These are phyloP conservation scores for Athetis lepigone DNA, from an alignment of 2,888 invertebrate species.

Conservation along the genomic window DNA sequence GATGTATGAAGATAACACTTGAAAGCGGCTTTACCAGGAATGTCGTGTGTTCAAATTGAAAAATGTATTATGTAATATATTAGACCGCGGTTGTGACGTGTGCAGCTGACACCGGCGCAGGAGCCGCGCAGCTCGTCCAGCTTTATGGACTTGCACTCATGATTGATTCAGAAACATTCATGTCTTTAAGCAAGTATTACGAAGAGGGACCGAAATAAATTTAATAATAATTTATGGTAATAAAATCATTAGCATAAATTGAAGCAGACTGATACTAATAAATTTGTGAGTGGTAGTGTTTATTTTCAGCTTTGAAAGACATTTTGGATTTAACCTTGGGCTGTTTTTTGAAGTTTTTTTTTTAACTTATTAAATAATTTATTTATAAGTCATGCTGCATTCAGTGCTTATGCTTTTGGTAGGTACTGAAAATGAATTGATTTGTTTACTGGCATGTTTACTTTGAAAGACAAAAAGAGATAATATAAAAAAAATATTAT, in stretches of 20 bases:
- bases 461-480: neutral
- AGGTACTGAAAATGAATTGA: conserved; percentile 1
- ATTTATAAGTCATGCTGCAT: conserved; percentile 27
- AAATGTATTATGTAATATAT: conserved; percentile 12
- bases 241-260: conserved; percentile 76
- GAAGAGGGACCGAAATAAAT: conserved; percentile 83
- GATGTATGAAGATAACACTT: conserved; percentile 53
- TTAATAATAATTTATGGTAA: conserved; percentile 75
- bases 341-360: conserved; percentile 31
- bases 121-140: conserved; percentile 36
- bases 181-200: conserved; percentile 76
- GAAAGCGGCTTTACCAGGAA: conserved; percentile 51
- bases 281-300: conserved; percentile 72
- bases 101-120: conserved; percentile 47
- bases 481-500: conserved; percentile 5
- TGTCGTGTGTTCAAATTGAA: conserved; percentile 43
- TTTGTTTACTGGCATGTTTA: conserved; percentile 7
- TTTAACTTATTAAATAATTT: conserved; percentile 19
- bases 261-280: conserved; percentile 83
- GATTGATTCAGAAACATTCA: conserved; percentile 57
- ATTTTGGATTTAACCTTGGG: conserved; percentile 35
- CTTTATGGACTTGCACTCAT: conserved; percentile 23
- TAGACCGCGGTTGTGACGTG: conserved; percentile 57
- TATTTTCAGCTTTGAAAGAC: conserved; percentile 57
- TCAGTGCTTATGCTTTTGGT: conserved; percentile 2